Evolutionary conservation across 2,888 invertebrate species (phyloP).

Genomic region (Drosophila robusta): DNA sequence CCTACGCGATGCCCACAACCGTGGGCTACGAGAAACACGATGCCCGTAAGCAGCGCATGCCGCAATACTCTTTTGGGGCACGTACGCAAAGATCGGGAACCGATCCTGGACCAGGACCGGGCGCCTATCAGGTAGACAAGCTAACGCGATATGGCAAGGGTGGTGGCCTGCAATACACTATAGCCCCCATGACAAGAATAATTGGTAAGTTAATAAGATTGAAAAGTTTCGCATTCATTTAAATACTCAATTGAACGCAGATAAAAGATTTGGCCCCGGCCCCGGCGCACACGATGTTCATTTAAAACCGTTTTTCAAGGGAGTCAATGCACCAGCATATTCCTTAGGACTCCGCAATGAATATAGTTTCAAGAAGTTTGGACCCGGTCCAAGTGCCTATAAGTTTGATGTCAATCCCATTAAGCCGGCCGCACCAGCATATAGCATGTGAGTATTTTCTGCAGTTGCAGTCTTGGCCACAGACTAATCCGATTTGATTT

Average conservation of each 20-base stretch:
- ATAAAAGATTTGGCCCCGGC: conserved; percentile 78
- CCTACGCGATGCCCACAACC: conserved; percentile 86
- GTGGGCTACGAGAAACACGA: conserved; percentile 87
- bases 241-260: conserved; percentile 41
- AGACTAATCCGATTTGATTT: not conserved
- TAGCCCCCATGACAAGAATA: conserved; percentile 84
- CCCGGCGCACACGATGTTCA: conserved; percentile 81
- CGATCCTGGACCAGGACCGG: conserved; percentile 82
- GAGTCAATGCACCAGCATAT: conserved; percentile 85
- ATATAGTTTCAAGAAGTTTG: conserved; percentile 54
- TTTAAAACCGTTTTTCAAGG: conserved; percentile 70
- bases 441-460: conserved; percentile 77
- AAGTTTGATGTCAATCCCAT: conserved; percentile 63
- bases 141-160: conserved; percentile 78
- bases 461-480: fast-evolving
- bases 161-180: conserved; percentile 85
- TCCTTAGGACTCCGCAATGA: conserved; percentile 85
- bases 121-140: conserved; percentile 75
- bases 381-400: conserved; percentile 83
- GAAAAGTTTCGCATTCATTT: fast-evolving
- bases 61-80: conserved; percentile 82
- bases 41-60: conserved; percentile 86
- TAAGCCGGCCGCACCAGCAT: conserved; percentile 74
- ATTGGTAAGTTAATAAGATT: conserved; percentile 50
- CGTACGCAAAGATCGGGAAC: conserved; percentile 46